Evolutionary conservation across 2,797 vertebrate species (phyloP), one percentile per base, ranked within the genome.

Genomic region (Gallirallus australis): DNA sequence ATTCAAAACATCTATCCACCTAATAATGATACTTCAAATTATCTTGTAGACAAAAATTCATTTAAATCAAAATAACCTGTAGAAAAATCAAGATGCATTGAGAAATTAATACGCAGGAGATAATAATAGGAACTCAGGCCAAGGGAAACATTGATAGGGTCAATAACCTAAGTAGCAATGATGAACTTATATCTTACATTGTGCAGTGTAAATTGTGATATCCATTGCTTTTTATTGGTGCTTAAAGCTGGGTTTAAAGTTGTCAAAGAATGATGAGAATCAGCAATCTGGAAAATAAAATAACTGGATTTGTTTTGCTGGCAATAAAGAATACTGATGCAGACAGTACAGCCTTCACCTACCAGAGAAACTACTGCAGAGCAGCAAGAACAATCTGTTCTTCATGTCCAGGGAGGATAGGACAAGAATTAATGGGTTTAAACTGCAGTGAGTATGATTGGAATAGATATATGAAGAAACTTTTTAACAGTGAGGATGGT

Each of bases 191-290:
- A 30, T 59, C 81, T 80, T 73, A 6, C 17, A 47, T 5, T 57
- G 14, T 47, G 3, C 39, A 66, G 13, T 77, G 20, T 23, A 9
- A 85, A 50, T 5, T 25, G 12, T n/a, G 10, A 1, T 23, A 47
- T 63, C 16, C 3, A 11, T 37, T 81, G 78, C 23, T 48, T 54
- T 64, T 4, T 48, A 42, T 71, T 75, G 40, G 9, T 8, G 2
- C 21, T 83, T 83, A 59, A 86, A 90, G 2, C 4, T 66, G 21
- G 9, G 47, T 42, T 42, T 23, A 47, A 12, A 20, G 11, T 47
- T 47, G 1, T 3, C 2, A 18, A 91, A 37, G 8, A 72, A 9
- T 0, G 1, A 31, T 45, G 19, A 45, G 5, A 86, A 70, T 48
- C n/a, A 40, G 13, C 82, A 61, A 82, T 40, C 48, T 20, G 10